Conservation (phyloP, 2,888 invertebrate species). For the Pterostichus niger region DNA sequence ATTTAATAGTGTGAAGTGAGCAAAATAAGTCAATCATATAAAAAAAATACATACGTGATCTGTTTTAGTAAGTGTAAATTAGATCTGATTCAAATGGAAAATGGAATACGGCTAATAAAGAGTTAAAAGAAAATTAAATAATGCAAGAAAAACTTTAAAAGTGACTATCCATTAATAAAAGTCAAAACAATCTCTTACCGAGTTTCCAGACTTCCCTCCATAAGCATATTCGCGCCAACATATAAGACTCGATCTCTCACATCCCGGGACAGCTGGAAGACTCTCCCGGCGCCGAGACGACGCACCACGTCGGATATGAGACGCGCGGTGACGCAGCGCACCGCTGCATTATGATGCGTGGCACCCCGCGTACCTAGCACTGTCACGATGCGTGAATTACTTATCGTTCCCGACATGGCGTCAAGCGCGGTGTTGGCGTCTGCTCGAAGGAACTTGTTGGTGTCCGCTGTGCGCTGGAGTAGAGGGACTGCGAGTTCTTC, state of each 20-base stretch:
- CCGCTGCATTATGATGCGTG: constrained; percentile 91
- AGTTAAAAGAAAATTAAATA: too few relatives aligned
- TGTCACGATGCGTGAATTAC: constrained; percentile 83
- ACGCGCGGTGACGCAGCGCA: constrained; percentile 90
- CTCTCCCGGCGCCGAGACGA: constrained; percentile 85
- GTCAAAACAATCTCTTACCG: constrained; percentile 79
- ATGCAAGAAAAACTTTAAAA: too few relatives aligned
- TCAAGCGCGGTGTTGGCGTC: constrained; percentile 92
- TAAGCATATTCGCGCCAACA: constrained; percentile 89
- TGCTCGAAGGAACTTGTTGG: constrained; percentile 93
- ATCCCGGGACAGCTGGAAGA: constrained; percentile 87
- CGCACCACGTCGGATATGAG: constrained; percentile 86
- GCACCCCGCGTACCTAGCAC: constrained; percentile 86
- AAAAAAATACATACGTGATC: too few relatives aligned
- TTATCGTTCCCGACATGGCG: constrained; percentile 88
- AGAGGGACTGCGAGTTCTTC: constrained; percentile 91
- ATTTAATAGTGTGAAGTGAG: too few relatives aligned
- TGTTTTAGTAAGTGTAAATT: too few relatives aligned
- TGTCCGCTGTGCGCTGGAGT: constrained; percentile 94
- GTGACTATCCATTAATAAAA: too few relatives aligned
- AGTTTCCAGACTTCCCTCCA: constrained; percentile 92
- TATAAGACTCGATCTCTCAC: constrained; percentile 88
- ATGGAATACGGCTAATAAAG: too few relatives aligned
- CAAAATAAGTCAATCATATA: too few relatives aligned
- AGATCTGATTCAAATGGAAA: too few relatives aligned